Evolutionary conservation across 2,888 invertebrate species (phyloP).

Genomic region (Polyploca ridens): DNA sequence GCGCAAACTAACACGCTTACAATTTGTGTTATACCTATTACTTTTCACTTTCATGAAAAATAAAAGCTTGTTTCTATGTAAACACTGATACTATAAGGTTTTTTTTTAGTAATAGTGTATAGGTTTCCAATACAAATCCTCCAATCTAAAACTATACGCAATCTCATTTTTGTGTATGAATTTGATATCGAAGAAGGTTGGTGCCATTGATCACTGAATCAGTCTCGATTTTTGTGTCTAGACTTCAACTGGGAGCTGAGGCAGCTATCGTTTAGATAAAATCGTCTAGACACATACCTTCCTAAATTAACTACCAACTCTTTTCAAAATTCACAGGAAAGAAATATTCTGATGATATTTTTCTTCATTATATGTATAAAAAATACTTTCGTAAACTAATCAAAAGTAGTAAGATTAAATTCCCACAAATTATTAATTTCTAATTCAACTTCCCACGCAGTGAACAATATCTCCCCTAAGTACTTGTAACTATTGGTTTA

Average conservation of each 20-base stretch:
- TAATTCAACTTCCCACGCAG: conserved; percentile 12
- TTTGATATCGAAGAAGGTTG: no score
- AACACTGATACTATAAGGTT: no score
- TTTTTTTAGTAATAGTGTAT: no score
- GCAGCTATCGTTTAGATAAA: not conserved
- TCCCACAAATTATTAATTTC: not conserved
- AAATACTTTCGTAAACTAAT: not conserved
- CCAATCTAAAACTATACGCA: not conserved
- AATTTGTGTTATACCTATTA: not conserved
- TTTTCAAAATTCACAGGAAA: no score
- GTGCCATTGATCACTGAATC: not conserved
- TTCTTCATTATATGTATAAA: no score
- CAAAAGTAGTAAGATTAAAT: not conserved
- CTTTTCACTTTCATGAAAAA: no score
- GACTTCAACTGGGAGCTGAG: not conserved
- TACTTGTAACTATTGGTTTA: not conserved
- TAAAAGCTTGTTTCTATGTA: no score
- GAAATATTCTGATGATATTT: no score
- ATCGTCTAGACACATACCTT: not conserved
- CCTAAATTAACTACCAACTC: no score
- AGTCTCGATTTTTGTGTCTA: not conserved
- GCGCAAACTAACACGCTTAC: conserved; percentile 3
- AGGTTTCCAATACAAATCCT: no score
- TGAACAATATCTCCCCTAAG: conserved; percentile 10
- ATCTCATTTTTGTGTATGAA: no score